Percentiles rank a stretch among this genome's conserved stretches.
phyloP scores from a whole-genome alignment of 2,888 invertebrate species.

The Drosophila basisetae region DNA sequence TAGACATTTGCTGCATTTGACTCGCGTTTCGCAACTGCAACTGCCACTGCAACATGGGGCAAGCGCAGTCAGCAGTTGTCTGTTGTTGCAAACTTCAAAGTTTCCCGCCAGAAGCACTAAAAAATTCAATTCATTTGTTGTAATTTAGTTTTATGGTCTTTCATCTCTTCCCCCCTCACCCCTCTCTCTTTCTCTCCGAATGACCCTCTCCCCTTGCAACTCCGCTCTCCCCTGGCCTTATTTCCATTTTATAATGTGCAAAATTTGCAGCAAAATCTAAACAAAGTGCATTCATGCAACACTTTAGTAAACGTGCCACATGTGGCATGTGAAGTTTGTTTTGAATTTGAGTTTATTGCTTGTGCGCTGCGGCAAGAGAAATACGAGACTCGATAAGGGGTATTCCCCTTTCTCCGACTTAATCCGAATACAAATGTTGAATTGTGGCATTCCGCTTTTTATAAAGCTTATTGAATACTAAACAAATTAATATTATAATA shows the following conservation, averaged over 20 bases:
- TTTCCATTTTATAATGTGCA: constrained; percentile 56
- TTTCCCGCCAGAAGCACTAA: constrained; percentile 11
- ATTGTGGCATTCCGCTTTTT: background rate
- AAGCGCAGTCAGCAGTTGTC: background rate
- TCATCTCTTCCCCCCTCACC: background rate
- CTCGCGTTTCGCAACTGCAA: constrained; percentile 18
- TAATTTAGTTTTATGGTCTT: constrained; percentile 61
- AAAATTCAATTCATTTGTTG: constrained; percentile 56
- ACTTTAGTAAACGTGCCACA: constrained; percentile 7
- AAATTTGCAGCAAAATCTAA: constrained; percentile 32
- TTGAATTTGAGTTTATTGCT: constrained; percentile 1
- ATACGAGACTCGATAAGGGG: background rate
- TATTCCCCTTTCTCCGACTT: background rate
- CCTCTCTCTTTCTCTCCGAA: background rate
- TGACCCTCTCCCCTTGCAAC: background rate
- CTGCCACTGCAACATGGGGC: constrained; percentile 23
- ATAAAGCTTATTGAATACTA: background rate
- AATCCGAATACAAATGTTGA: accelerated
- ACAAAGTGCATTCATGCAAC: constrained; percentile 27
- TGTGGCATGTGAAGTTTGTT: constrained; percentile 23
- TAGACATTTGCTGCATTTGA: constrained; percentile 19
- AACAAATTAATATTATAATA: background rate
- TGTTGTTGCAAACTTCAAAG: constrained; percentile 41
- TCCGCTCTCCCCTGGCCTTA: constrained; percentile 6
- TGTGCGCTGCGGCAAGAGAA: background rate